These are phyloP conservation scores for Poecilia velifera DNA, from an alignment of 2,797 vertebrate species.

Conservation along the genomic window DNA sequence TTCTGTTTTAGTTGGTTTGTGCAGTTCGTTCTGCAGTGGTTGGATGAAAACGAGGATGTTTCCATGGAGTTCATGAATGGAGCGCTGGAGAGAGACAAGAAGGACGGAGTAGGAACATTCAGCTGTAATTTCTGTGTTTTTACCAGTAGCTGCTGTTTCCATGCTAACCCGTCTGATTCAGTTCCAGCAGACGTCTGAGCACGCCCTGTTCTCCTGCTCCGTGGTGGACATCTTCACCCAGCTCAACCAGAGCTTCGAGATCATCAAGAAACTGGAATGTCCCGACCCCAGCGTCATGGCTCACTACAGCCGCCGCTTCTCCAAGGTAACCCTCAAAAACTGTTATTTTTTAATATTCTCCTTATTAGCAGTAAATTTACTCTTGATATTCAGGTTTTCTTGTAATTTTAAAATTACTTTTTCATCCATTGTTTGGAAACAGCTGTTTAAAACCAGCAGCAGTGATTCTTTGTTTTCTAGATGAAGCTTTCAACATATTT, in stretches of 20 bases:
- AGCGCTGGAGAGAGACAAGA: slow-evolving; percentile 97
- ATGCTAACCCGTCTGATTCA: slow-evolving; percentile 46
- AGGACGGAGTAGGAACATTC: slow-evolving; percentile 89
- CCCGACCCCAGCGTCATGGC: slow-evolving; percentile 93
- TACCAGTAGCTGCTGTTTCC: background rate
- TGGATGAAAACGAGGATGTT: slow-evolving; percentile 97
- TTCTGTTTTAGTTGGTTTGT: slow-evolving; percentile 89
- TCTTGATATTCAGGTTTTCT: background rate
- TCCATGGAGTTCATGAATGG: slow-evolving; percentile 97
- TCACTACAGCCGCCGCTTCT: slow-evolving; percentile 94
- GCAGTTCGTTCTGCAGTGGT: slow-evolving; percentile 96
- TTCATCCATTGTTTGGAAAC: background rate
- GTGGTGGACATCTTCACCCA: slow-evolving; percentile 99
- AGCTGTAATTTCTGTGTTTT: background rate
- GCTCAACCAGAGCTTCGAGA: slow-evolving; percentile 99
- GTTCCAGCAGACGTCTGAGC: slow-evolving; percentile 99
- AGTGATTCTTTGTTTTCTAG: background rate
- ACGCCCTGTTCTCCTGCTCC: slow-evolving; percentile 97
- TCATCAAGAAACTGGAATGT: slow-evolving; percentile 97
- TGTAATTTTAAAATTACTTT: background rate
- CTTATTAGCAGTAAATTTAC: background rate
- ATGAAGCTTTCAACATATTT: background rate
- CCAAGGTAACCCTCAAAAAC: slow-evolving; percentile 84
- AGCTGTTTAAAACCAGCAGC: background rate
- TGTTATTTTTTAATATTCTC: too few relatives aligned